These are phyloP conservation scores for Alethe castanea DNA, from an alignment of 2,113 vertebrate genomes.

Conservation along the genomic window DNA sequence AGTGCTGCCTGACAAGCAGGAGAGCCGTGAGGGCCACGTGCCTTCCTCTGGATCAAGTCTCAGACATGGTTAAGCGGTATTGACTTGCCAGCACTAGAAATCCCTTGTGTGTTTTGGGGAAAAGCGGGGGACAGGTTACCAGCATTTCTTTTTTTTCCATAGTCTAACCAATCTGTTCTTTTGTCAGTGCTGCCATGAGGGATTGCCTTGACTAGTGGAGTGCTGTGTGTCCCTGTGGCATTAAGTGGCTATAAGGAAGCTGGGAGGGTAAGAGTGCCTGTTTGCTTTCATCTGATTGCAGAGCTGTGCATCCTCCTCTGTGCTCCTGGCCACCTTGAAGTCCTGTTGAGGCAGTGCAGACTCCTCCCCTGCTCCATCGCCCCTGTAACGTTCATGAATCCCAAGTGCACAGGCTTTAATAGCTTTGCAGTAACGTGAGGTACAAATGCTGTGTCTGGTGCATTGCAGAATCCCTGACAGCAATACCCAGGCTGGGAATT, in stretches of 20 bases:
- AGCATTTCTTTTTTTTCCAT: neutral
- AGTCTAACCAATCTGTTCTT: neutral
- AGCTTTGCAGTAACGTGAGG: neutral
- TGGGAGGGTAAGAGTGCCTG: neutral
- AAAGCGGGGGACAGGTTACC: neutral
- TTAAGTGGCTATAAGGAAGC: neutral
- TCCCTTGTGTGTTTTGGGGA: neutral
- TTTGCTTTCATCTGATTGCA: neutral
- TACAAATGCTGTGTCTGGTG: conserved; percentile 43
- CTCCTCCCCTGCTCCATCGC: neutral
- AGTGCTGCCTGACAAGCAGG: neutral
- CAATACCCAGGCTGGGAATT: conserved; percentile 21
- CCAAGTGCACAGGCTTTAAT: conserved; percentile 18
- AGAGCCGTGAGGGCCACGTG: fast-evolving
- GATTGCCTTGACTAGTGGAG: neutral
- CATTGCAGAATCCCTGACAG: conserved; percentile 52
- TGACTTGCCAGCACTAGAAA: neutral
- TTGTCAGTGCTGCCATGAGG: neutral
- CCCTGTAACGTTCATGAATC: neutral
- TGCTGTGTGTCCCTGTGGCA: neutral
- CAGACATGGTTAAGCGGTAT: neutral
- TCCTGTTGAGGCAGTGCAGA: neutral
- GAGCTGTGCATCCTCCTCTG: neutral
- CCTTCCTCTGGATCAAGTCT: neutral
- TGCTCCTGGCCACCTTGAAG: neutral